Evolutionary conservation across 2,888 invertebrate genomes (phyloP), one percentile per base, ranked within the genome.

Genomic region (Acronicta alni): DNA sequence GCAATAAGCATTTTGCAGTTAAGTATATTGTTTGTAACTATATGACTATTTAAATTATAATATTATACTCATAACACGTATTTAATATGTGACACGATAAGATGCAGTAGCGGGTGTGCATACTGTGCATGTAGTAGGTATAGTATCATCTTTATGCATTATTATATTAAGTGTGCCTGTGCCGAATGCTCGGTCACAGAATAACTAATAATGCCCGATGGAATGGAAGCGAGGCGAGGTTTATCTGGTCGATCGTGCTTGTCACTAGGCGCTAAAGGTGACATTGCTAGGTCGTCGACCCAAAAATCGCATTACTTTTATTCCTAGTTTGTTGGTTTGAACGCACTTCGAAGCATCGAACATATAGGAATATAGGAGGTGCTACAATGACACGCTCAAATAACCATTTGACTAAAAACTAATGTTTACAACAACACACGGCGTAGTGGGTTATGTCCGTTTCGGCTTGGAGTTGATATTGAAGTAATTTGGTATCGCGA

Each of bases 211-310:
- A n/a, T n/a, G n/a, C n/a, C n/a, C n/a, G n/a, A n/a, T n/a, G n/a
- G n/a, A n/a, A n/a, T n/a, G 64, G 73, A 71, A 72, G 69, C 74
- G 74, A 71, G 72, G 69, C 74, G 74, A 70, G 72, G 71, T 72
- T 79, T 84, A 82, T 88, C 86, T 12, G 30, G 30, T 32, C 30
- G 10, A 2, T 10, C 30, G 85, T 77, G 83, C 75, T 85, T 83
- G 84, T 86, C 75, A 23, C 7, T 6, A 23, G 75, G 57, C 74
- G 80, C 80, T 82, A 87, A 89, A 92, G 92, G 91, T 92, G 92
- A 92, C 92, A 87, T 92, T 92, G 90, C 67, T 77, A 84, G 90
- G 89, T 82, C 89, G 77, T 82, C 82, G 90, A 90, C 87, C 89
- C 67, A 66, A 57, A 57, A 67, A 60, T 74, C 81, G 81, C 83